Evolutionary conservation across 2,113 vertebrate species (phyloP).

Genomic region (Bostrychus sinensis): DNA sequence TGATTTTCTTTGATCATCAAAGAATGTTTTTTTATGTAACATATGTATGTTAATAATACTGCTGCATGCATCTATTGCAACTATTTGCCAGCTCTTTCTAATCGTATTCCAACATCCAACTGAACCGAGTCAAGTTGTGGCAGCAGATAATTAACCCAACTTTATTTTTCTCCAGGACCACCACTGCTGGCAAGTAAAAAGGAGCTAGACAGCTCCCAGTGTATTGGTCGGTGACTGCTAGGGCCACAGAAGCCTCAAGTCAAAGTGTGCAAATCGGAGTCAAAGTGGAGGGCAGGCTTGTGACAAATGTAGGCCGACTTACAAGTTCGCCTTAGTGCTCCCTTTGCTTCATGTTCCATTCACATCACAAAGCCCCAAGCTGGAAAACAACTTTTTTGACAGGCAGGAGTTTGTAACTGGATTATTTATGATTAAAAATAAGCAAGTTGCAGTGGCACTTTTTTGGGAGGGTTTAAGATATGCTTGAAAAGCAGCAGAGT

Average conservation of each 20-base stretch:
- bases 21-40: too few species aligned
- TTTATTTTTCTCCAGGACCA: conserved; percentile 25
- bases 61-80: too few species aligned
- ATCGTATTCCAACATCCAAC: conserved; percentile 20
- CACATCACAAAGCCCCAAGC: conserved; percentile 75
- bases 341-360: conserved; percentile 70
- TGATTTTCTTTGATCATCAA: too few species aligned
- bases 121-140: conserved; percentile 18
- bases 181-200: conserved; percentile 24
- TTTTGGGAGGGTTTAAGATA: conserved; percentile 50
- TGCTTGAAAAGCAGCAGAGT: conserved; percentile 44
- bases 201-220: conserved; percentile 32
- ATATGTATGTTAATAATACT: too few species aligned
- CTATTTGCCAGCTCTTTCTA: not conserved
- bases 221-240: conserved; percentile 15
- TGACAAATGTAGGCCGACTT: conserved; percentile 52
- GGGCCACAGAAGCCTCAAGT: conserved; percentile 51
- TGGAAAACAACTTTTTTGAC: conserved; percentile 74
- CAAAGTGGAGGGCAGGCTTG: conserved; percentile 55
- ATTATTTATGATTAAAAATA: conserved; percentile 74
- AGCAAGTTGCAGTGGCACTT: conserved; percentile 52
- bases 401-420: conserved; percentile 73
- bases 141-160: conserved; percentile 21
- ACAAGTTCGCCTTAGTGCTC: conserved; percentile 55
- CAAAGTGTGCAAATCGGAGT: conserved; percentile 57